phyloP scores from a whole-genome alignment of 2,888 invertebrate genomes.

The Parnassius apollo region DNA sequence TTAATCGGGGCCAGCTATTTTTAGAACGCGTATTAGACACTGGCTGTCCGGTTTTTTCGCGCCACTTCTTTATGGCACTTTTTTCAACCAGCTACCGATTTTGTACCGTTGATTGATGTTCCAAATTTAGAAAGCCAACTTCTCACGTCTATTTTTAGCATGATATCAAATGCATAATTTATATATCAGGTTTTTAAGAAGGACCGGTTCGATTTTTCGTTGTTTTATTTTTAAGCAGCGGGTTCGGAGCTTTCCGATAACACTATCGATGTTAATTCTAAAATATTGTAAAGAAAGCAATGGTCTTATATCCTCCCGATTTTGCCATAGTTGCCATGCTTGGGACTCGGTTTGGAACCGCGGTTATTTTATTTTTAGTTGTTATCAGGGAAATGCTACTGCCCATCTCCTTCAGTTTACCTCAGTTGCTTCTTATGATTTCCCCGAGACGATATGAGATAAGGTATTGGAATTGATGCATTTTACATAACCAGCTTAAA shows the following conservation, averaged over 20 bases:
- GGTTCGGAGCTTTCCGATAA: not conserved
- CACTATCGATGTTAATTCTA: too few relatives aligned
- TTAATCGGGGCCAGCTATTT: constrained; percentile 3
- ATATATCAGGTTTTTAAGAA: not conserved
- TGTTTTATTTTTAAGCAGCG: constrained; percentile 1
- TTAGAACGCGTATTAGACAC: constrained; percentile 2
- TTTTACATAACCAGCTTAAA: too few relatives aligned
- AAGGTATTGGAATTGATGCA: too few relatives aligned
- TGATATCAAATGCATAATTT: not conserved
- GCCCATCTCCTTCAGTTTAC: too few relatives aligned
- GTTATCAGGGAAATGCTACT: too few relatives aligned
- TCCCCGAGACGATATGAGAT: too few relatives aligned
- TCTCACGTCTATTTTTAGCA: constrained; percentile 3
- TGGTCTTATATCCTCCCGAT: too few relatives aligned
- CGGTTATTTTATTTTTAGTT: too few relatives aligned
- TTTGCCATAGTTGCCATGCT: too few relatives aligned
- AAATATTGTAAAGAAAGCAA: too few relatives aligned
- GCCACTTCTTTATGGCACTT: not conserved
- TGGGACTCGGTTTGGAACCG: too few relatives aligned
- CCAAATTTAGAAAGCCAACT: constrained; percentile 1
- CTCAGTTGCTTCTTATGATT: too few relatives aligned
- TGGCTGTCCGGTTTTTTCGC: constrained; percentile 7
- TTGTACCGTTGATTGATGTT: constrained; percentile 10
- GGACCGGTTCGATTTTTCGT: not conserved
- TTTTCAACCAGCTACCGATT: not conserved